Conservation (phyloP, 2,113 vertebrate genomes). For the Elephantulus edwardii region DNA sequence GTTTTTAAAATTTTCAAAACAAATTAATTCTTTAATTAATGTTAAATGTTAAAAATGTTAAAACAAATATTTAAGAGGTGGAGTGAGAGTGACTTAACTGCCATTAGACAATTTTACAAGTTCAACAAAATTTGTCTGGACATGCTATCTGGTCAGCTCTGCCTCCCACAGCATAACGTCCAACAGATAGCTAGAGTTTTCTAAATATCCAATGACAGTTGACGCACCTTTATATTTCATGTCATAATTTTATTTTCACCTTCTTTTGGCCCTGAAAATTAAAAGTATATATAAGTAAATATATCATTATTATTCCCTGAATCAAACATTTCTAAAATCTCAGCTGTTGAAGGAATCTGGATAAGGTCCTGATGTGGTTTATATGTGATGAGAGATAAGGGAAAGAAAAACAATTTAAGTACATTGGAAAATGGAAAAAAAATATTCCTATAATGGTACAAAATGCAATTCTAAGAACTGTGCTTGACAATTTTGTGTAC, state of each 20-base stretch:
- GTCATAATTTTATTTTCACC: conserved; percentile 36
- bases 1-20: background rate
- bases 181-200: too few relatives aligned
- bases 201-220: too few relatives aligned
- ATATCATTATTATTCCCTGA: background rate
- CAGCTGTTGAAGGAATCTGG: background rate
- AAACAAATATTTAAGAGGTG: background rate
- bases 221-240: conserved; percentile 8
- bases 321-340: background rate
- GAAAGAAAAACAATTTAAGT: background rate
- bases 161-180: too few relatives aligned
- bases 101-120: background rate
- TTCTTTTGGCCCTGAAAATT: conserved; percentile 48
- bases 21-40: background rate
- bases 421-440: background rate
- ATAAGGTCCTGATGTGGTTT: background rate
- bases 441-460: background rate
- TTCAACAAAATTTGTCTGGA: background rate
- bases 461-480: background rate
- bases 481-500: background rate
- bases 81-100: background rate
- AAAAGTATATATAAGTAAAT: background rate
- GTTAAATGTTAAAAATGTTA: background rate
- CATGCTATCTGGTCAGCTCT: too few relatives aligned
- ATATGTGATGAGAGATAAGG: background rate